phyloP scores from a whole-genome alignment of 2,888 invertebrate species.

The Poecilus cupreus region DNA sequence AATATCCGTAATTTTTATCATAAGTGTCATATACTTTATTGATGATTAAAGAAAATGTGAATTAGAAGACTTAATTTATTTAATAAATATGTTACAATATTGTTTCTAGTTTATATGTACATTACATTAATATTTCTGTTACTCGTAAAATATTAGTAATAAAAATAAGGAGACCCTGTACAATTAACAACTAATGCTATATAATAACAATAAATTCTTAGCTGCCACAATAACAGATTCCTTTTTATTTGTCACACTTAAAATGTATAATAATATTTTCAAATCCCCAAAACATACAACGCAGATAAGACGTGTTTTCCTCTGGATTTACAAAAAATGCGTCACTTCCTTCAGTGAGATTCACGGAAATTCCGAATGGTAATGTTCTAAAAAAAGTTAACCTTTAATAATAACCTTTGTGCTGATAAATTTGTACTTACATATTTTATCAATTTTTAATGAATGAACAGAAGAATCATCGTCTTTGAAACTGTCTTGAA shows the following conservation, averaged over 20 bases:
- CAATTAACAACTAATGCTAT: no score
- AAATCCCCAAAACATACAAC: background rate
- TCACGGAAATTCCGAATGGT: background rate
- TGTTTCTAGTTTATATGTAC: background rate
- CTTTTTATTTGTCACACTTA: no score
- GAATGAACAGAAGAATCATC: no score
- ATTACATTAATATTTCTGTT: background rate
- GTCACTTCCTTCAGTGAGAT: background rate
- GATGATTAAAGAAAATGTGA: background rate
- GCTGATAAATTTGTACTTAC: no score
- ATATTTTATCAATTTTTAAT: no score
- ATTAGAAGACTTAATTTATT: no score
- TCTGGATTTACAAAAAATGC: background rate
- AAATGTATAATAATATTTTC: no score
- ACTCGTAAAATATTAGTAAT: no score
- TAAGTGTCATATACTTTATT: no score
- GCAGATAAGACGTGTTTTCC: background rate
- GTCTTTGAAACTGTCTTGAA: background rate
- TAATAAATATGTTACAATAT: background rate
- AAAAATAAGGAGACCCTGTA: no score
- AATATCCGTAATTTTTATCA: background rate
- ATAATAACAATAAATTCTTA: conserved; percentile 4
- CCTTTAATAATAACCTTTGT: no score
- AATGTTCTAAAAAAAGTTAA: no score
- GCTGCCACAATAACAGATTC: background rate